Percentiles rank a stretch among this genome's conserved stretches.
Evolutionary conservation across 2,797 vertebrate species (phyloP).

Genomic region (Sebastes minor): DNA sequence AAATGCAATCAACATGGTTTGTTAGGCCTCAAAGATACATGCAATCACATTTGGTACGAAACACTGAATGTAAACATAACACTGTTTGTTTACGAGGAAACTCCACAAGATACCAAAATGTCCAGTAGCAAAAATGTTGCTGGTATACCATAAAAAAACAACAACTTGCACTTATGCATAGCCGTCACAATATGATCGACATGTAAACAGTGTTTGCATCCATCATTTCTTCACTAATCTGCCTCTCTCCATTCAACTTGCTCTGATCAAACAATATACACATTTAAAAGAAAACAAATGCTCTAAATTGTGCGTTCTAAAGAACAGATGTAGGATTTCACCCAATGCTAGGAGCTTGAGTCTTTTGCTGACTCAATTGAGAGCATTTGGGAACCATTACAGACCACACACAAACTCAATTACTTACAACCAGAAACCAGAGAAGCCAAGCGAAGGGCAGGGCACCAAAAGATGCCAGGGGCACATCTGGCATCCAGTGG

Average conservation of each 20-base stretch:
- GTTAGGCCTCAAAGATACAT: not conserved
- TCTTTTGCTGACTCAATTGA: slow-evolving; percentile 18
- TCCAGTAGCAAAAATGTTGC: not conserved
- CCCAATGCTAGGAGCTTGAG: not conserved
- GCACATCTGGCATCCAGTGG: slow-evolving; percentile 55
- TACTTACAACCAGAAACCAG: slow-evolving; percentile 44
- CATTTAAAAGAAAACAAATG: not conserved
- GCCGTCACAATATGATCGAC: not conserved
- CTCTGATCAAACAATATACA: not conserved
- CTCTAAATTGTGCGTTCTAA: not conserved
- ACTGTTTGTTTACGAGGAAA: not conserved
- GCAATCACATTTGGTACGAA: not conserved
- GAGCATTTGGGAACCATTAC: slow-evolving; percentile 60
- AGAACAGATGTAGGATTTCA: not conserved
- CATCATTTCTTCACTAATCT: not conserved
- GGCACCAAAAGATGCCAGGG: slow-evolving; percentile 39
- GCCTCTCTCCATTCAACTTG: not conserved
- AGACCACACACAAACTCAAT: slow-evolving; percentile 56
- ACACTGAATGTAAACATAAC: not conserved
- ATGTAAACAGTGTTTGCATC: not conserved
- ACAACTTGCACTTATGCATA: not conserved
- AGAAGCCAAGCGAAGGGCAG: slow-evolving; percentile 30
- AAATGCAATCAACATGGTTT: not conserved
- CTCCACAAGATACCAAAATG: not conserved
- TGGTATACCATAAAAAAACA: not conserved